Conservation (phyloP, 2,797 vertebrate genomes). For the Clarias fuscus region DNA sequence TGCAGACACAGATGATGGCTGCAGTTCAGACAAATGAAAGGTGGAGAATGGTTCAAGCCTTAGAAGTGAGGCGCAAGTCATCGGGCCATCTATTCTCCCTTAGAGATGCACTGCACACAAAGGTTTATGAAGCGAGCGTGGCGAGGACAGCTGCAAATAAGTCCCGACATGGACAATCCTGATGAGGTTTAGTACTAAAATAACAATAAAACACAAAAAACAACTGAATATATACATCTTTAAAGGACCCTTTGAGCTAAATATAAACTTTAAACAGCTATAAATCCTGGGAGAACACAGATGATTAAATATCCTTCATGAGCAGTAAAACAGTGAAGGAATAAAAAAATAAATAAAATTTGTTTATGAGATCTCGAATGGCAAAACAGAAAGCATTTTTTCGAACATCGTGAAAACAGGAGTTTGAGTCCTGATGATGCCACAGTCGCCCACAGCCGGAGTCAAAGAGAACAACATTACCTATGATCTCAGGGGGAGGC, state of each 20-base stretch:
- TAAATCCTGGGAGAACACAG: neutral
- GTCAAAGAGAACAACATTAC: no score
- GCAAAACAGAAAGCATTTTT: no score
- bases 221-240: neutral
- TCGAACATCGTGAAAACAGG: no score
- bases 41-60: conserved; percentile 21
- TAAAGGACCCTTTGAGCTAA: neutral
- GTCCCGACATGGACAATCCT: neutral
- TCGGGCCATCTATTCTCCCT: conserved; percentile 32
- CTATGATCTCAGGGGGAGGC: no score
- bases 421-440: no score
- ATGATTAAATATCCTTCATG: neutral
- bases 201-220: conserved; percentile 3
- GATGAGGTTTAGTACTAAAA: conserved; percentile 44
- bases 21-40: conserved; percentile 34
- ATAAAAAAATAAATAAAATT: no score
- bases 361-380: no score
- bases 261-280: neutral
- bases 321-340: neutral
- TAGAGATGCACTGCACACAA: conserved; percentile 23
- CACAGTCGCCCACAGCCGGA: no score
- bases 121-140: conserved; percentile 30
- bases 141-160: conserved; percentile 48
- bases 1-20: conserved; percentile 46
- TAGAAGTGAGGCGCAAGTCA: conserved; percentile 27